Evolutionary conservation across 2,888 invertebrate genomes (phyloP).

Genomic region (Craniophora ligustri): DNA sequence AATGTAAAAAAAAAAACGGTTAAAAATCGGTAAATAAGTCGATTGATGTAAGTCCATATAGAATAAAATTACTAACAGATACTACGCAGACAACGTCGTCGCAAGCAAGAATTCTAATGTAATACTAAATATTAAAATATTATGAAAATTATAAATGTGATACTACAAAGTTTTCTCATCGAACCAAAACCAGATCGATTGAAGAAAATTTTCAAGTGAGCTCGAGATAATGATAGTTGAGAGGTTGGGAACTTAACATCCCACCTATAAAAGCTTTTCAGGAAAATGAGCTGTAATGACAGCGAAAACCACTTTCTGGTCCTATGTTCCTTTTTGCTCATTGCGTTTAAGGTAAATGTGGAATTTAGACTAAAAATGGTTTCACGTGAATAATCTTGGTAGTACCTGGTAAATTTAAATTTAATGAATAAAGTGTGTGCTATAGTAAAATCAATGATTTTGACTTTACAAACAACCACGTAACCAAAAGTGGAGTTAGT

Average conservation of each 20-base stretch:
- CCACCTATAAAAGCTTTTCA: slow-evolving; percentile 74
- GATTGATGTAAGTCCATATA: too few relatives aligned
- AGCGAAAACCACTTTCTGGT: slow-evolving; percentile 76
- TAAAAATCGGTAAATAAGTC: too few relatives aligned
- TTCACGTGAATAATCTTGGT: slow-evolving; percentile 8
- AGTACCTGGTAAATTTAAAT: neutral
- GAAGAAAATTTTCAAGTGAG: slow-evolving; percentile 65
- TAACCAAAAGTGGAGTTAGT: too few relatives aligned
- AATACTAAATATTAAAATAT: slow-evolving; percentile 24
- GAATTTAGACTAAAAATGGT: slow-evolving; percentile 23
- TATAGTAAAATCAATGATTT: neutral
- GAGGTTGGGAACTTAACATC: slow-evolving; percentile 64
- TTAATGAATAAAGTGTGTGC: slow-evolving; percentile 2
- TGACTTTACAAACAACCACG: too few relatives aligned
- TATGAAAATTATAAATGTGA: slow-evolving; percentile 18
- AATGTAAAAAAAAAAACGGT: too few relatives aligned
- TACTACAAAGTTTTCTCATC: slow-evolving; percentile 29
- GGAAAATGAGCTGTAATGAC: slow-evolving; percentile 78
- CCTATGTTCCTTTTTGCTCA: slow-evolving; percentile 72
- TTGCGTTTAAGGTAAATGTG: slow-evolving; percentile 64
- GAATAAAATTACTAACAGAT: too few relatives aligned
- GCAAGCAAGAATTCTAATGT: neutral
- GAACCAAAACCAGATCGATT: slow-evolving; percentile 42
- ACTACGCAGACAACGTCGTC: too few relatives aligned
- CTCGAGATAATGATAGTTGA: slow-evolving; percentile 74